Percentiles rank a stretch among this genome's conserved stretches.
Evolutionary conservation across 2,888 invertebrate species (phyloP).

Genomic region (Sinohyriopsis cumingii): DNA sequence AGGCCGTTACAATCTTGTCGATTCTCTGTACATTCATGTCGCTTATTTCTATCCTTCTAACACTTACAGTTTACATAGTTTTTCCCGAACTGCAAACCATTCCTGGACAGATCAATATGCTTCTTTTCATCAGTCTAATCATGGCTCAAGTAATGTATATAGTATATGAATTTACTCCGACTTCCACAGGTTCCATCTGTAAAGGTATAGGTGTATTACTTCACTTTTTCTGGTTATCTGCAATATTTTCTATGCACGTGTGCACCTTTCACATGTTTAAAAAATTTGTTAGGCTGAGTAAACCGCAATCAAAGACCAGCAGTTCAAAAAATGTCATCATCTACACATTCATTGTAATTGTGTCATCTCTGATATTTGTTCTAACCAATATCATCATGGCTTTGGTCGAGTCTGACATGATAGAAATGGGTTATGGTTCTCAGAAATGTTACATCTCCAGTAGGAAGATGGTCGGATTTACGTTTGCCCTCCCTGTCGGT

Average conservation of each 20-base stretch:
- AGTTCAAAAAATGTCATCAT: slow-evolving; percentile 8
- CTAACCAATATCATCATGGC: too few relatives aligned
- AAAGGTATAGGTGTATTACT: slow-evolving; percentile 17
- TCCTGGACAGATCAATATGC: slow-evolving; percentile 29
- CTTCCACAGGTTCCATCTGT: too few relatives aligned
- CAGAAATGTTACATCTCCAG: slow-evolving; percentile 19
- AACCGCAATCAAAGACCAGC: neutral
- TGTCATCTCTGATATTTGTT: slow-evolving; percentile 11
- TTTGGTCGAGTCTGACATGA: neutral
- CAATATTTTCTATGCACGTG: slow-evolving; percentile 30
- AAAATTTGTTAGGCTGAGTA: slow-evolving; percentile 2
- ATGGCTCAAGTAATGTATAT: too few relatives aligned
- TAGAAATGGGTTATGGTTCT: slow-evolving; percentile 22
- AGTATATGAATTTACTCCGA: too few relatives aligned
- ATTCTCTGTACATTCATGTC: slow-evolving; percentile 14
- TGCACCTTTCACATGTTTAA: slow-evolving; percentile 25
- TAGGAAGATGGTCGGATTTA: too few relatives aligned
- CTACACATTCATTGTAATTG: slow-evolving; percentile 10
- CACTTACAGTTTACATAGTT: slow-evolving; percentile 15
- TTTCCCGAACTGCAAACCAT: slow-evolving; percentile 19
- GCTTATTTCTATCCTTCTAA: slow-evolving; percentile 13
- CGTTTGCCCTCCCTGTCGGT: slow-evolving; percentile 27
- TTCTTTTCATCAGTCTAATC: slow-evolving; percentile 8
- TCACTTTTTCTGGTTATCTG: slow-evolving; percentile 25
- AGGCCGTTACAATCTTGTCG: slow-evolving; percentile 8